Evolutionary conservation across 2,113 vertebrate genomes (phyloP).

Genomic region (Leptobrachium leishanense): DNA sequence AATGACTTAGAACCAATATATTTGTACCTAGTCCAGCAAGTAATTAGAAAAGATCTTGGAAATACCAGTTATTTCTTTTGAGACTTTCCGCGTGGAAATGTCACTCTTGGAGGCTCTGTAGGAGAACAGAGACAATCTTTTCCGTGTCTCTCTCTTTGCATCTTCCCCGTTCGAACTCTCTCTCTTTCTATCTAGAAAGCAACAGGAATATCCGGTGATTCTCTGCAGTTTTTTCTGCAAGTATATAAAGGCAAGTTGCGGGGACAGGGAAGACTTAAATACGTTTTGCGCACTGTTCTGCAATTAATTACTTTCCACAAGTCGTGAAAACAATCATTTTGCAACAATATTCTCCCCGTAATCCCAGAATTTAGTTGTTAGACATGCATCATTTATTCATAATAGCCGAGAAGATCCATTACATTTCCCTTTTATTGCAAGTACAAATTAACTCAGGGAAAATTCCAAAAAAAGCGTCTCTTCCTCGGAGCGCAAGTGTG

Average conservation of each 20-base stretch:
- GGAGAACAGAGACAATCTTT: too few species aligned
- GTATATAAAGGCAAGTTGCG: slow-evolving; percentile 50
- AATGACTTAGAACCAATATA: too few species aligned
- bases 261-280: slow-evolving; percentile 56
- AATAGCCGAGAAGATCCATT: slow-evolving; percentile 53
- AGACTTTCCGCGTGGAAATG: too few species aligned
- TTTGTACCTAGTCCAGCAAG: too few species aligned
- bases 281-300: slow-evolving; percentile 54
- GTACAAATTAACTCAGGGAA: slow-evolving; percentile 55
- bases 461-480: neutral
- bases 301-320: slow-evolving; percentile 56
- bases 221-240: slow-evolving; percentile 21
- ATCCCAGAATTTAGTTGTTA: slow-evolving; percentile 52
- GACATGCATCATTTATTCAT: slow-evolving; percentile 57
- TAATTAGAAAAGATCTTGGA: too few species aligned
- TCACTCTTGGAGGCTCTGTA: too few species aligned
- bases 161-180: too few species aligned
- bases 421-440: slow-evolving; percentile 54
- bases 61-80: too few species aligned
- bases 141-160: too few species aligned
- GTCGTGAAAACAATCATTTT: slow-evolving; percentile 57
- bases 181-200: too few species aligned
- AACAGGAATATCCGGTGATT: neutral
- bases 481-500: slow-evolving; percentile 18
- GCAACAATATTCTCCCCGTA: slow-evolving; percentile 59